Percentiles rank a stretch among this genome's conserved stretches.
Conservation (phyloP, 2,888 invertebrate species). For the Hyposoter didymator region DNA sequence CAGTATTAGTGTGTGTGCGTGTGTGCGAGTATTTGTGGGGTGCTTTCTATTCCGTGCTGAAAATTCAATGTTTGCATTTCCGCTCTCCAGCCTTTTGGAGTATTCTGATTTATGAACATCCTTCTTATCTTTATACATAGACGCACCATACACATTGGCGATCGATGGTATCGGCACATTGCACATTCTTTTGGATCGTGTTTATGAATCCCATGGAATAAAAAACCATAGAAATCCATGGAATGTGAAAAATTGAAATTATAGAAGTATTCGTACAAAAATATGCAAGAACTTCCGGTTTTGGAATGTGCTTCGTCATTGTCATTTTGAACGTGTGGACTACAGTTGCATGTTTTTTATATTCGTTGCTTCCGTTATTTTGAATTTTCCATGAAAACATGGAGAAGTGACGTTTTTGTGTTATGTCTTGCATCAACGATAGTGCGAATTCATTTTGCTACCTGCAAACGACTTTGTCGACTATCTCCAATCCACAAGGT, state of each 20-base stretch:
- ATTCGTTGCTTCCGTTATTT: neutral
- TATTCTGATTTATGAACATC: conserved; percentile 63
- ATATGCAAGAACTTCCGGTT: no score
- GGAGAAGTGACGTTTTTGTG: neutral
- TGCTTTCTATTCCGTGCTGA: conserved; percentile 56
- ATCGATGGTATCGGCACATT: neutral
- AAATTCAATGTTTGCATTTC: conserved; percentile 60
- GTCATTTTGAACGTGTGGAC: no score
- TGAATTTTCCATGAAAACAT: no score
- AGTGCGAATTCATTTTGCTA: conserved; percentile 13
- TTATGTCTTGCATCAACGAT: conserved; percentile 26
- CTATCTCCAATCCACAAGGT: conserved; percentile 52
- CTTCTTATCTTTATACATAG: conserved; percentile 48
- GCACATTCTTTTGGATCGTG: neutral
- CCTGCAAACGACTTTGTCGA: conserved; percentile 45
- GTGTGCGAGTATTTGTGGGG: neutral
- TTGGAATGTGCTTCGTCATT: no score
- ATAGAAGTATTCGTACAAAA: no score
- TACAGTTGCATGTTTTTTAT: neutral
- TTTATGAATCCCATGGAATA: neutral
- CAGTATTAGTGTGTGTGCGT: neutral
- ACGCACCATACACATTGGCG: neutral
- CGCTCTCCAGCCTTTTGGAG: conserved; percentile 43
- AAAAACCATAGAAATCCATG: neutral
- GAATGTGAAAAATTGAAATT: no score